Percentiles rank a stretch among this genome's conserved stretches.
phyloP scores from a whole-genome alignment of 2,888 invertebrate genomes.

The Dynastes grantii region DNA sequence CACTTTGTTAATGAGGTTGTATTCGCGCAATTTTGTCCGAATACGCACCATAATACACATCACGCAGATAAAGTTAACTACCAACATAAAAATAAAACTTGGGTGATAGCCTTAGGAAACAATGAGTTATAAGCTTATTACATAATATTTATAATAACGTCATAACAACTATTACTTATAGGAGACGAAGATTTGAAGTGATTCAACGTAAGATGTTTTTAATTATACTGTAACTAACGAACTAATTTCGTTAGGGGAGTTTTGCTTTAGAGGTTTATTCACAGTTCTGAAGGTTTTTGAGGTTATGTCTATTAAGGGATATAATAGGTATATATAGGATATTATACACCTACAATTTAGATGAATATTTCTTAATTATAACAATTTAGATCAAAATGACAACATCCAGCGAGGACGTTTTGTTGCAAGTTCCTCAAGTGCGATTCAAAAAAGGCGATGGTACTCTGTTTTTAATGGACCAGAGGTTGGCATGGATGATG shows the following conservation, averaged over 20 bases:
- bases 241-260: too few relatives aligned
- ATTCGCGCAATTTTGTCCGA: slow-evolving; percentile 2
- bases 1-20: background rate
- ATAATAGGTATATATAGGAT: too few relatives aligned
- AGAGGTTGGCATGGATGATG: slow-evolving; percentile 96
- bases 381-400: slow-evolving; percentile 75
- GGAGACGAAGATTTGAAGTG: too few relatives aligned
- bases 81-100: background rate
- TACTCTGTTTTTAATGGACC: slow-evolving; percentile 95
- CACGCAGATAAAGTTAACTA: background rate
- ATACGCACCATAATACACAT: background rate
- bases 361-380: too few relatives aligned
- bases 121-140: background rate
- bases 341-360: too few relatives aligned
- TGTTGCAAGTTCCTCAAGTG: slow-evolving; percentile 93
- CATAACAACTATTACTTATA: too few relatives aligned
- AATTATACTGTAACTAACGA: too few relatives aligned
- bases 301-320: background rate
- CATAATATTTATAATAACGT: too few relatives aligned
- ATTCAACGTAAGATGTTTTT: too few relatives aligned
- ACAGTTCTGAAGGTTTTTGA: background rate
- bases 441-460: slow-evolving; percentile 98
- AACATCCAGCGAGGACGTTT: slow-evolving; percentile 94
- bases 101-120: background rate
- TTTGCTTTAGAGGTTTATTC: too few relatives aligned